A percentile compares a stretch with the other conserved stretches of the same genome.
phyloP scores from a whole-genome alignment of 2,113 vertebrate species.

The Macaca nemestrina region DNA sequence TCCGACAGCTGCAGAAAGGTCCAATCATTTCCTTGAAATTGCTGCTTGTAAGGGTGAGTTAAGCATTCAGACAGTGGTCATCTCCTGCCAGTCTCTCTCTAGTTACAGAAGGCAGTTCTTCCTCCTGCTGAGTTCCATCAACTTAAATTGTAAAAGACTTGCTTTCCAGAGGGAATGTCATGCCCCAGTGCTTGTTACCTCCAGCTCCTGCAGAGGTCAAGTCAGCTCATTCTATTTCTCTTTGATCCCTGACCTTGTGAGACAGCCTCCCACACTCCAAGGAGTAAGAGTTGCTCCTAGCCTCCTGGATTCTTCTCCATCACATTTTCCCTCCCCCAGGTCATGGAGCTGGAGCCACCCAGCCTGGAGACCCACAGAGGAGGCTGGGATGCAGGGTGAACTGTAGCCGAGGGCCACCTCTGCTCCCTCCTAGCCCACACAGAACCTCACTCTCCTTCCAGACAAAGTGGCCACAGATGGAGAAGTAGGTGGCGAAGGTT shows the following conservation, averaged over 20 bases:
- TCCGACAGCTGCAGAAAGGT: neutral
- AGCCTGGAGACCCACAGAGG: neutral
- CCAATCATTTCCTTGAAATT: neutral
- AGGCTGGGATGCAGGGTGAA: rapidly evolving
- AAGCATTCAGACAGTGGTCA: neutral
- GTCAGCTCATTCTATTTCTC: neutral
- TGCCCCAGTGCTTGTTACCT: rapidly evolving
- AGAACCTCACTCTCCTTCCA: neutral
- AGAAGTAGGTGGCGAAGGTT: rapidly evolving
- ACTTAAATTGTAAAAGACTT: neutral
- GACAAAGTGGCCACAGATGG: rapidly evolving
- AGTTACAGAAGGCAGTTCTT: neutral
- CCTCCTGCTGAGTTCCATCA: neutral
- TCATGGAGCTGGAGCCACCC: no score
- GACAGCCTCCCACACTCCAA: neutral
- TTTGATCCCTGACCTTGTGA: neutral
- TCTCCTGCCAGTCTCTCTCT: neutral
- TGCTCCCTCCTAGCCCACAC: rapidly evolving
- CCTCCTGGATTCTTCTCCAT: no score
- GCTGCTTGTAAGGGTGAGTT: rapidly evolving
- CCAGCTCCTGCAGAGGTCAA: neutral
- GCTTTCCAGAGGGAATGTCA: neutral
- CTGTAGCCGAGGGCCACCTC: neutral
- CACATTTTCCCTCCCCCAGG: neutral
- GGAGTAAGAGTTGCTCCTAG: rapidly evolving